Evolutionary conservation across 2,888 invertebrate genomes (phyloP).

Genomic region (Trichopria drosophilae): DNA sequence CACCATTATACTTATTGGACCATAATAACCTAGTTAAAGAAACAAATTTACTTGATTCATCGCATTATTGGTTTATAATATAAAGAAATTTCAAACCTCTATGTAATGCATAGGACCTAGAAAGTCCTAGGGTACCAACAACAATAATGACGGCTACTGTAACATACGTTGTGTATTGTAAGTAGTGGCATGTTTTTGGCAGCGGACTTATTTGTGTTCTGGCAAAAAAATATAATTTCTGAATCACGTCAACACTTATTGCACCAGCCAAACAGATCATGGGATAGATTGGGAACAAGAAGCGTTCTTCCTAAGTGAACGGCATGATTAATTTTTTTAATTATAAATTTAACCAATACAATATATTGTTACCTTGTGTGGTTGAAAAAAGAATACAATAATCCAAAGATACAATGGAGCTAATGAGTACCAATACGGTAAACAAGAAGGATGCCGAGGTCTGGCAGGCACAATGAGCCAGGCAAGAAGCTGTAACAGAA

Average conservation of each 20-base stretch:
- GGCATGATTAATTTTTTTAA: slow-evolving; percentile 9
- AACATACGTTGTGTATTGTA: slow-evolving; percentile 75
- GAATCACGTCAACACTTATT: slow-evolving; percentile 75
- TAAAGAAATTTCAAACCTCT: slow-evolving; percentile 58
- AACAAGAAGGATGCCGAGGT: slow-evolving; percentile 69
- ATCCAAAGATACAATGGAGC: slow-evolving; percentile 87
- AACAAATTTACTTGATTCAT: background rate
- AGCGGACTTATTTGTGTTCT: slow-evolving; percentile 39
- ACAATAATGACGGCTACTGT: slow-evolving; percentile 67
- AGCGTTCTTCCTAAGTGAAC: slow-evolving; percentile 66
- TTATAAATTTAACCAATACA: slow-evolving; percentile 7
- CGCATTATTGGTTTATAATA: background rate
- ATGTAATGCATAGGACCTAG: slow-evolving; percentile 65
- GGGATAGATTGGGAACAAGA: slow-evolving; percentile 94
- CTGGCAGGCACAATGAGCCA: slow-evolving; percentile 70
- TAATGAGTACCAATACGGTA: slow-evolving; percentile 76
- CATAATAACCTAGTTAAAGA: slow-evolving; percentile 69
- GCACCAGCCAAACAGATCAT: slow-evolving; percentile 83
- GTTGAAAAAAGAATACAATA: slow-evolving; percentile 81
- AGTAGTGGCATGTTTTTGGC: slow-evolving; percentile 65
- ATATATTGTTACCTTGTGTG: slow-evolving; percentile 75
- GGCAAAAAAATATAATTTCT: slow-evolving; percentile 70
- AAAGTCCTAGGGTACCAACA: slow-evolving; percentile 60
- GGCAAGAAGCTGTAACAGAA: slow-evolving; percentile 64
- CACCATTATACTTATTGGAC: slow-evolving; percentile 83